Conservation (phyloP, 2,888 invertebrate species). For the Ennomos quercinarius region DNA sequence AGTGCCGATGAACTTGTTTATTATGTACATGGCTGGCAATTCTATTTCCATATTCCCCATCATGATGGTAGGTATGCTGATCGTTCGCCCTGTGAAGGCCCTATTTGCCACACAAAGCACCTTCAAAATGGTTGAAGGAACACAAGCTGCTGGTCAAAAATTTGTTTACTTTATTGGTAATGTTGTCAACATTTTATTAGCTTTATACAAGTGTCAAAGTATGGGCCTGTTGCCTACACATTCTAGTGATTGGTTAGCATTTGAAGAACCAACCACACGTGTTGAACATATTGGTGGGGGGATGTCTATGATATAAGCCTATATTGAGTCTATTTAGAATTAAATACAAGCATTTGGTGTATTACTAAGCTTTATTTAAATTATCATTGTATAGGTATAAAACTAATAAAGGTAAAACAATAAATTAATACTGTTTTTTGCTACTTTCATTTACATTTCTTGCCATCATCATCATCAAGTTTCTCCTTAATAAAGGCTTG, state of each 20-base stretch:
- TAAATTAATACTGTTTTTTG: constrained; percentile 48
- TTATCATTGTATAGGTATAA: constrained; percentile 64
- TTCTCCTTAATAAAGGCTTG: constrained; percentile 90
- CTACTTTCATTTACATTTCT: constrained; percentile 43
- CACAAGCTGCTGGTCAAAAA: constrained; percentile 95
- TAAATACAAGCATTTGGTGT: constrained; percentile 45
- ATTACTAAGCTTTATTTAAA: constrained; percentile 47
- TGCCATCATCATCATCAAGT: constrained; percentile 55
- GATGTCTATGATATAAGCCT: constrained; percentile 80
- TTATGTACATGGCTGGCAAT: constrained; percentile 99
- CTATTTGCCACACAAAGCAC: constrained; percentile 95
- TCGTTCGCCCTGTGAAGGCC: constrained; percentile 98
- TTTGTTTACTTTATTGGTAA: constrained; percentile 97
- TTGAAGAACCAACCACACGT: constrained; percentile 95
- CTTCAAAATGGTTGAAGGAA: constrained; percentile 97
- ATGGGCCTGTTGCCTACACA: constrained; percentile 99
- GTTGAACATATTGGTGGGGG: constrained; percentile 95
- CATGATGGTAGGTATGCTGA: constrained; percentile 99
- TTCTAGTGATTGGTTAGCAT: constrained; percentile 99
- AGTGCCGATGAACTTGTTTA: constrained; percentile 99
- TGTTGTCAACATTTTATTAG: constrained; percentile 94
- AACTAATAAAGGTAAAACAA: constrained; percentile 71
- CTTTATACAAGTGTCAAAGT: constrained; percentile 98
- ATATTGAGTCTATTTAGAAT: constrained; percentile 52
- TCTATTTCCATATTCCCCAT: constrained; percentile 99